phyloP scores from a whole-genome alignment of 1,140 invertebrate genomes.

The Cotesia chilonis region DNA sequence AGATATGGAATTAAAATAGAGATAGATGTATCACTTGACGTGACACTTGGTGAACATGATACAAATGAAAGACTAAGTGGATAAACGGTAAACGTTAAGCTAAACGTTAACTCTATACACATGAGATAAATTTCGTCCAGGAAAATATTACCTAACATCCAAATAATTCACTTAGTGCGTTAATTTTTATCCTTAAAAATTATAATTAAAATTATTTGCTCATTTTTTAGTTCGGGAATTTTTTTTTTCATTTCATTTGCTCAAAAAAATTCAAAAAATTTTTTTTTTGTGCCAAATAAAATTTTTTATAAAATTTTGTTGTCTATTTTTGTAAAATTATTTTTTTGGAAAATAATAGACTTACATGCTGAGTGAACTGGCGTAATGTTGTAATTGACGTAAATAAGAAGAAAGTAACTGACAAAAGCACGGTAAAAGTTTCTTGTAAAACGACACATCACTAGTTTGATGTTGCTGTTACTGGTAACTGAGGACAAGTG shows the following conservation, averaged over 20 bases:
- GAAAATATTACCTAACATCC: background rate
- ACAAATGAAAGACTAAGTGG: constrained; percentile 30
- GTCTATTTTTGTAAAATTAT: background rate
- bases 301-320: no score
- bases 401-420: constrained; percentile 3
- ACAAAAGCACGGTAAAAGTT: background rate
- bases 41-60: constrained; percentile 22
- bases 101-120: background rate
- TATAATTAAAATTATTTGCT: no score
- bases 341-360: constrained; percentile 2
- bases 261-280: no score
- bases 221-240: no score
- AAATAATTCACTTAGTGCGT: background rate
- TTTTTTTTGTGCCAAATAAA: no score
- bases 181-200: no score
- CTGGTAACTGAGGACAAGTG: no score
- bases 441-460: constrained; percentile 5
- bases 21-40: constrained; percentile 14
- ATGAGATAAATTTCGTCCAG: constrained; percentile 4
- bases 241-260: no score
- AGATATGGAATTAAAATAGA: background rate
- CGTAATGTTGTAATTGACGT: background rate
- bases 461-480: constrained; percentile 1
- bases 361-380: background rate
- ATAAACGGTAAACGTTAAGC: constrained; percentile 38